Percentiles rank a stretch among this genome's conserved stretches.
Conservation (phyloP, 1,140 invertebrate species). For the Sogatella furcifera region DNA sequence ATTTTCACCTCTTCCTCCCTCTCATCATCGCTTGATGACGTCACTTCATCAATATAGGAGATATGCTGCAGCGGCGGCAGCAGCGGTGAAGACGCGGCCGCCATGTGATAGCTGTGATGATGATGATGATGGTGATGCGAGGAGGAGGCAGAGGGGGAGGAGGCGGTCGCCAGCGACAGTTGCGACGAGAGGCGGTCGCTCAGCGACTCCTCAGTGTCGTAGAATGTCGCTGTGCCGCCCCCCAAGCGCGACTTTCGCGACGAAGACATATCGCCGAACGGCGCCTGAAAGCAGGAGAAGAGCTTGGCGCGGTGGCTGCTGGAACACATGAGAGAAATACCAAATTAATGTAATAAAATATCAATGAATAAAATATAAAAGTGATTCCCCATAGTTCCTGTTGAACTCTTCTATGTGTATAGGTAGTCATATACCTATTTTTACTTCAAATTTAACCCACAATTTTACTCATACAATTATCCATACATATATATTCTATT, state of each 20-base stretch:
- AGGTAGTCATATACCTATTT: no score
- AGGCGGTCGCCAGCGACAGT: constrained; percentile 8
- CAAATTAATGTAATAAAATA: no score
- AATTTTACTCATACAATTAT: no score
- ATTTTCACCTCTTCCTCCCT: background rate
- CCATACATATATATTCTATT: no score
- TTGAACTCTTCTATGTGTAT: no score
- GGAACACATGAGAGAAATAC: background rate
- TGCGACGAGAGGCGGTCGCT: constrained; percentile 8
- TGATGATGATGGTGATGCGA: constrained; percentile 14
- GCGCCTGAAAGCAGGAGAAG: constrained; percentile 46
- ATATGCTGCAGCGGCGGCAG: constrained; percentile 13
- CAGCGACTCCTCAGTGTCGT: constrained; percentile 9
- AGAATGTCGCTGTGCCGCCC: constrained; percentile 4
- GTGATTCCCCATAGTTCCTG: no score
- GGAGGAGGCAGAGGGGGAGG: constrained; percentile 10
- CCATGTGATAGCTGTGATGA: no score
- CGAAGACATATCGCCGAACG: constrained; percentile 27
- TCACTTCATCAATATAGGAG: constrained; percentile 26
- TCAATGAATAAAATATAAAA: no score
- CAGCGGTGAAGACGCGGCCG: constrained; percentile 16
- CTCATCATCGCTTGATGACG: background rate
- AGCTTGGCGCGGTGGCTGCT: constrained; percentile 38
- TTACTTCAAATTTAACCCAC: no score
- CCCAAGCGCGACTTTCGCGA: background rate